Percentiles rank a stretch among this genome's conserved stretches.
Evolutionary conservation across 2,113 vertebrate genomes (phyloP).

Genomic region (Geococcyx californianus): DNA sequence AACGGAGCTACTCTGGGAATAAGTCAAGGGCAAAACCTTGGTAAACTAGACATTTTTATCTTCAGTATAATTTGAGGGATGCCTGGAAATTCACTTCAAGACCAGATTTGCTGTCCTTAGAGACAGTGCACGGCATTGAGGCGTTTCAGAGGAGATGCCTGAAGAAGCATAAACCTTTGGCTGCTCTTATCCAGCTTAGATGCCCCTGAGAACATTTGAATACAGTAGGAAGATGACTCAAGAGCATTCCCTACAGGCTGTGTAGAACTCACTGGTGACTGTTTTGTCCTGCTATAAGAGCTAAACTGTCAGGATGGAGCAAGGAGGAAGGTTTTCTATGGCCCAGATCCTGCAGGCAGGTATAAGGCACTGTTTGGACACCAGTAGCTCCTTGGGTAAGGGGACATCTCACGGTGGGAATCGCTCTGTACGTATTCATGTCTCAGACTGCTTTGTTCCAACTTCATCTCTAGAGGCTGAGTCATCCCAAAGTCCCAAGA

Average conservation of each 20-base stretch:
- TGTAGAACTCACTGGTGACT: not conserved
- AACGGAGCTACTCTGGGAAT: not conserved
- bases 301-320: not conserved
- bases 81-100: not conserved
- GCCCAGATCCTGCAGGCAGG: not conserved
- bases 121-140: not conserved
- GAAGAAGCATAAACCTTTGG: not conserved
- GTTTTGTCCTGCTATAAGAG: not conserved
- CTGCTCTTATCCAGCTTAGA: not conserved
- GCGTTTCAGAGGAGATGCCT: not conserved
- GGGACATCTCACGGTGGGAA: not conserved
- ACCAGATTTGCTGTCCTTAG: not conserved
- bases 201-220: not conserved
- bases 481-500: not conserved
- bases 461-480: not conserved
- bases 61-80: not conserved
- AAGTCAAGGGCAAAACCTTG: not conserved
- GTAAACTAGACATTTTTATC: not conserved
- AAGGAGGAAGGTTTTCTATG: not conserved
- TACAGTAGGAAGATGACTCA: not conserved
- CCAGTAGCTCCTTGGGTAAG: accelerated
- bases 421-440: not conserved
- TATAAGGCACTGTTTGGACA: not conserved
- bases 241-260: not conserved
- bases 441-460: not conserved